Percentiles rank a stretch among this genome's conserved stretches.
These are phyloP conservation scores for Phaethornis superciliosus DNA, from an alignment of 2,113 vertebrate genomes.

Conservation along the genomic window DNA sequence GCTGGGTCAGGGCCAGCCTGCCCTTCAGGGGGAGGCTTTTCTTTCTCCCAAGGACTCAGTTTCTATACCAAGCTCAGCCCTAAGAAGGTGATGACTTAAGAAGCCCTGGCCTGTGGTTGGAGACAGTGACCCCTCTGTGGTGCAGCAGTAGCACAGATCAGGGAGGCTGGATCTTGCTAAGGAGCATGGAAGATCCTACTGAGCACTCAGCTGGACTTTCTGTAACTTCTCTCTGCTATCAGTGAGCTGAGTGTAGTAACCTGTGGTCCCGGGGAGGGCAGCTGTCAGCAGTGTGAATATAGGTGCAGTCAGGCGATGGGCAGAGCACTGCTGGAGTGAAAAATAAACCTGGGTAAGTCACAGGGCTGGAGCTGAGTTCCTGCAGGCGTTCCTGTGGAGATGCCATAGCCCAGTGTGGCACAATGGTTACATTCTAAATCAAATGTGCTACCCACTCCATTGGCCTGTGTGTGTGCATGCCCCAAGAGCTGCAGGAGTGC, in stretches of 20 bases:
- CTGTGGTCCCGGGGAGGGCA: rapidly evolving
- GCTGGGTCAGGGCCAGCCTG: neutral
- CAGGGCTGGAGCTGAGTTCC: neutral
- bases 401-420: neutral
- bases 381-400: neutral
- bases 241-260: neutral
- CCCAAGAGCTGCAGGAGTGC: neutral
- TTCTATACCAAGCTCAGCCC: neutral
- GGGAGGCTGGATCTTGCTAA: neutral
- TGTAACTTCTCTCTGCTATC: neutral
- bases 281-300: neutral
- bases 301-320: neutral
- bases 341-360: neutral
- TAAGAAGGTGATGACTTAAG: neutral
- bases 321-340: neutral
- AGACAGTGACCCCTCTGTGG: neutral
- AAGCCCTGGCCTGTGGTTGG: neutral
- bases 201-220: neutral
- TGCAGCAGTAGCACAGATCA: neutral
- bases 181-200: neutral
- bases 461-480: neutral
- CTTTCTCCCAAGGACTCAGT: neutral
- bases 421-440: neutral
- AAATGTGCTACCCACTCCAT: neutral
- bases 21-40: neutral